A percentile compares a stretch with the other conserved stretches of the same genome.
Conservation (phyloP, 2,888 invertebrate species). For the Drosophila neonasuta region DNA sequence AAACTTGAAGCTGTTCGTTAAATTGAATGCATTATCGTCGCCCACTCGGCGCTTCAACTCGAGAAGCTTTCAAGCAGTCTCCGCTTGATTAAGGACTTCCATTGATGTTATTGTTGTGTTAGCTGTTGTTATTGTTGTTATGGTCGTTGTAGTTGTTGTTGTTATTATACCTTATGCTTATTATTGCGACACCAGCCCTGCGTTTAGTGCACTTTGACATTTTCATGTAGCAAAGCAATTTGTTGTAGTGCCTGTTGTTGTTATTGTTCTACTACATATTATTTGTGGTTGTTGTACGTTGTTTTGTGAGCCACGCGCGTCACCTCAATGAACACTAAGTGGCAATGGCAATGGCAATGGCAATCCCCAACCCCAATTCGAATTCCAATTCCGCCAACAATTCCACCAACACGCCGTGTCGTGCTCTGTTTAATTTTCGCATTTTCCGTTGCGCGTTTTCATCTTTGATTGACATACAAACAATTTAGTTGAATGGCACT, state of each 20-base stretch:
- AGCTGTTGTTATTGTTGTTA: slow-evolving; percentile 38
- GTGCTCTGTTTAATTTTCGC: slow-evolving; percentile 76
- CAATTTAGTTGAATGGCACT: slow-evolving; percentile 77
- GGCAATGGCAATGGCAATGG: slow-evolving; percentile 34
- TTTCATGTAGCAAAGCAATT: slow-evolving; percentile 69
- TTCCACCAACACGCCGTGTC: slow-evolving; percentile 6
- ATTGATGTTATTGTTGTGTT: slow-evolving; percentile 40
- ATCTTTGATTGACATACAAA: slow-evolving; percentile 78
- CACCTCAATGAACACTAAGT: slow-evolving; percentile 73
- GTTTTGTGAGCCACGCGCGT: slow-evolving; percentile 61
- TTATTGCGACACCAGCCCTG: slow-evolving; percentile 52
- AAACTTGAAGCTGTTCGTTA: neutral
- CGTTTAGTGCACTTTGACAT: slow-evolving; percentile 60
- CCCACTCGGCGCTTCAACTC: slow-evolving; percentile 1
- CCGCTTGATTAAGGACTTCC: slow-evolving; percentile 43
- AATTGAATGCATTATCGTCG: slow-evolving; percentile 20
- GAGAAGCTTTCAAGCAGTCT: slow-evolving; percentile 46
- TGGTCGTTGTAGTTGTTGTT: slow-evolving; percentile 31
- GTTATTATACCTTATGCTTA: slow-evolving; percentile 60
- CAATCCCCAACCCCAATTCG: neutral
- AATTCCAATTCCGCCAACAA: slow-evolving; percentile 1
- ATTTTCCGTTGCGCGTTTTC: slow-evolving; percentile 75
- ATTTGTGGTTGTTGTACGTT: slow-evolving; percentile 40
- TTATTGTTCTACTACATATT: slow-evolving; percentile 27
- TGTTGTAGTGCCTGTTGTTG: slow-evolving; percentile 62